These are phyloP conservation scores for Cremastinae sp. DNA, from an alignment of 2,888 invertebrate species.

Conservation along the genomic window DNA sequence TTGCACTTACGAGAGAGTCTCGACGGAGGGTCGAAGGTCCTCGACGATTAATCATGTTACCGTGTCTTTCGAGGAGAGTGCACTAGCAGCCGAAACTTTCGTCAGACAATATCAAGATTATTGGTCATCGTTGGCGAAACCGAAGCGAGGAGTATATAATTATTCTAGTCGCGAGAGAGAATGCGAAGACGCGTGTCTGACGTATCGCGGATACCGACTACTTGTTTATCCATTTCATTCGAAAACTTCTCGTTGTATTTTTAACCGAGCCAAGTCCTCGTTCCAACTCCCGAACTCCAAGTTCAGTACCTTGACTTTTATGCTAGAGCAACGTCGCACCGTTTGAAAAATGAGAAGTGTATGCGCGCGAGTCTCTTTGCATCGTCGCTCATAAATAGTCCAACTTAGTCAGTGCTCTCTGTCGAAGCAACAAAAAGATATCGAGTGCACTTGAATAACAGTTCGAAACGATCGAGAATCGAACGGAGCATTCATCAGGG, in stretches of 20 bases:
- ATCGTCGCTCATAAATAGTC: not conserved
- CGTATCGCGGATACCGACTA: constrained; percentile 17
- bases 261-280: constrained; percentile 12
- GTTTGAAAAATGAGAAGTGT: constrained; percentile 9
- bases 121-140: constrained; percentile 24
- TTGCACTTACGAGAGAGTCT: constrained; percentile 37
- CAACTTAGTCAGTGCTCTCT: not conserved
- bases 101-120: constrained; percentile 27
- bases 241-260: constrained; percentile 11
- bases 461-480: too few species aligned
- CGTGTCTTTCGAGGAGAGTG: constrained; percentile 21
- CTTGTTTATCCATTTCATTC: not conserved
- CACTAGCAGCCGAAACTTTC: constrained; percentile 11
- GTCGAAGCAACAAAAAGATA: not conserved
- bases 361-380: not conserved
- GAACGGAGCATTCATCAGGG: too few species aligned
- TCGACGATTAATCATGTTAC: constrained; percentile 56
- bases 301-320: constrained; percentile 13
- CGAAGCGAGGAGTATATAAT: constrained; percentile 1
- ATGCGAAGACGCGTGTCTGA: constrained; percentile 20
- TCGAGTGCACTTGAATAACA: not conserved
- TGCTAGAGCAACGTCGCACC: not conserved
- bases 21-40: constrained; percentile 56
- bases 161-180: not conserved
- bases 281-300: too few species aligned